A percentile compares a stretch with the other conserved stretches of the same genome.
Conservation (phyloP, 2,888 invertebrate species). For the Andrena hattorfiana region DNA sequence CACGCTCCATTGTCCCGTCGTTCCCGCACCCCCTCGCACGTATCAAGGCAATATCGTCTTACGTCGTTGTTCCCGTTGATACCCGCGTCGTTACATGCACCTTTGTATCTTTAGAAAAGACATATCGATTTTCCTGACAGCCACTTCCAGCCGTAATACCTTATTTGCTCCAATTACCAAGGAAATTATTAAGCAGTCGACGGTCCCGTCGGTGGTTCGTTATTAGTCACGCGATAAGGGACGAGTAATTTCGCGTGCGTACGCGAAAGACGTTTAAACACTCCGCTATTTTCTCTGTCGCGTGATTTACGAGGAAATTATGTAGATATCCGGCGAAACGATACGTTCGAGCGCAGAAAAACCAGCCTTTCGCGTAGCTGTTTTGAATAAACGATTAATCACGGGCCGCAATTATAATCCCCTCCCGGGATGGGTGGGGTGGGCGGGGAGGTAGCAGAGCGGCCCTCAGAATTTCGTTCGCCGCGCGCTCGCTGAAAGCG, state of each 20-base stretch:
- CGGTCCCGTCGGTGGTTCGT: slow-evolving; percentile 48
- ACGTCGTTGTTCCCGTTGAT: slow-evolving; percentile 17
- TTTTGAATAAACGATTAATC: slow-evolving; percentile 57
- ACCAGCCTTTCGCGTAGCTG: slow-evolving; percentile 32
- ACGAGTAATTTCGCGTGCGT: slow-evolving; percentile 49
- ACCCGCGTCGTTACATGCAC: slow-evolving; percentile 7
- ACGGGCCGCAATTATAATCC: slow-evolving; percentile 43
- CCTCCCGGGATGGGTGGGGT: neutral
- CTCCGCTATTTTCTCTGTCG: slow-evolving; percentile 45
- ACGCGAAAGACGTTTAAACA: slow-evolving; percentile 41
- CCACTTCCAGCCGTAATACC: slow-evolving; percentile 36
- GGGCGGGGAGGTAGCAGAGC: neutral
- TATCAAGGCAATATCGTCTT: slow-evolving; percentile 23
- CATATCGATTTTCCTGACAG: slow-evolving; percentile 58
- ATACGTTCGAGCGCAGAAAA: slow-evolving; percentile 24
- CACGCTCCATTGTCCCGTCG: slow-evolving; percentile 26
- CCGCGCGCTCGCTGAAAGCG: slow-evolving; percentile 8
- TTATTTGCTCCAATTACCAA: slow-evolving; percentile 51
- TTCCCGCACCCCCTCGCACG: too few relatives aligned
- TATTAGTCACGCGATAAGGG: slow-evolving; percentile 71
- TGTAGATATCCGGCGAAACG: slow-evolving; percentile 35
- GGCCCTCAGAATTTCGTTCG: slow-evolving; percentile 1
- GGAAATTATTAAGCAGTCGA: slow-evolving; percentile 55
- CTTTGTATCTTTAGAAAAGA: slow-evolving; percentile 17
- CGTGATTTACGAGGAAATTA: slow-evolving; percentile 59